Percentiles rank a stretch among this genome's conserved stretches.
phyloP scores from a whole-genome alignment of 2,797 vertebrate genomes.

The Distichodus sexfasciatus region DNA sequence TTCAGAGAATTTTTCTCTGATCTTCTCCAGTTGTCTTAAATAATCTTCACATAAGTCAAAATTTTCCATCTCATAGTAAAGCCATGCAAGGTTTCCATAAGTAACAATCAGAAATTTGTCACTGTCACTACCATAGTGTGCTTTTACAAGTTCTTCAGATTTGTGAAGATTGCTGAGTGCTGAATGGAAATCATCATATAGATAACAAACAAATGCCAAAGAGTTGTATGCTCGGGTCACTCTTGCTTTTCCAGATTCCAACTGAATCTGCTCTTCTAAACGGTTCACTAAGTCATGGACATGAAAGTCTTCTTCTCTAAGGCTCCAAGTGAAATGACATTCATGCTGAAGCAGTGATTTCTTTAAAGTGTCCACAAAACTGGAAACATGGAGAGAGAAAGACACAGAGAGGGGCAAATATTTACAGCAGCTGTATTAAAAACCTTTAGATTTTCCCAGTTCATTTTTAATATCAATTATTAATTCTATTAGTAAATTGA shows the following conservation, averaged over 20 bases:
- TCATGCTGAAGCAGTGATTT: conserved; percentile 62
- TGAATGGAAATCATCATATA: conserved; percentile 63
- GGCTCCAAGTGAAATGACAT: conserved; percentile 77
- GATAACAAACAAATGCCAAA: conserved; percentile 66
- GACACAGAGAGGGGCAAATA: no score
- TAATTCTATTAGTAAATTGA: no score
- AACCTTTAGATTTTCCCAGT: no score
- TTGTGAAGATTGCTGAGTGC: conserved; percentile 66
- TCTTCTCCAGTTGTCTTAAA: conserved; percentile 54
- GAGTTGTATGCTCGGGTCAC: conserved; percentile 59
- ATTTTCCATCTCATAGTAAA: conserved; percentile 63
- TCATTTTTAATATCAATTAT: no score
- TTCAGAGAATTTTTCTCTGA: conserved; percentile 39
- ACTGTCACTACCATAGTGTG: conserved; percentile 47
- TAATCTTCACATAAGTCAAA: conserved; percentile 59
- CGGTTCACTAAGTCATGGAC: conserved; percentile 61
- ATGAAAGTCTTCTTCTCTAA: conserved; percentile 60
- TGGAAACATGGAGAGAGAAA: no score
- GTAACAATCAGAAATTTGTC: conserved; percentile 66
- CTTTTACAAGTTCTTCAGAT: conserved; percentile 63
- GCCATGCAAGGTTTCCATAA: conserved; percentile 75
- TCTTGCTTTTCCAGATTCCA: conserved; percentile 32
- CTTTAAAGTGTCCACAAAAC: conserved; percentile 46
- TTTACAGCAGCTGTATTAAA: no score
- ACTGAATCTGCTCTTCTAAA: conserved; percentile 55